These are phyloP conservation scores for Folsomia manolachei DNA, from an alignment of 2,888 invertebrate genomes.

Conservation along the genomic window DNA sequence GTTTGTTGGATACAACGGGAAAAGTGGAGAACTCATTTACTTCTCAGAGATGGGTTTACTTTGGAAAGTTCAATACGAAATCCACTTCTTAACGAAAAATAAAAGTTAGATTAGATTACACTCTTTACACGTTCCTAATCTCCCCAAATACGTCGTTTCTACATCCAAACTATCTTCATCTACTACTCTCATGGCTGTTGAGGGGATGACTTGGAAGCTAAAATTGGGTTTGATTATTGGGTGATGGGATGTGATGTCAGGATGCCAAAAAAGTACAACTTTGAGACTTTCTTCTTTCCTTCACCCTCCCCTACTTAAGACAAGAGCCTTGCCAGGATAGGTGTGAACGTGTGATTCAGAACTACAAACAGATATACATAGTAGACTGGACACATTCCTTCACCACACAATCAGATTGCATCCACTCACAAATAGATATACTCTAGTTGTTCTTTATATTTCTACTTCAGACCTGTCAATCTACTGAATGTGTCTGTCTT, in stretches of 20 bases:
- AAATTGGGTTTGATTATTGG: neutral
- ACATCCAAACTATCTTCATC: neutral
- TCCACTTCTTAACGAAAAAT: constrained; percentile 15
- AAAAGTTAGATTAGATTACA: constrained; percentile 23
- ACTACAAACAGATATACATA: neutral
- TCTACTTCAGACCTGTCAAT: too few relatives aligned
- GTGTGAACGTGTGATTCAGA: neutral
- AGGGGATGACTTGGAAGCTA: neutral
- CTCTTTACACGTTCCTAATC: constrained; percentile 21
- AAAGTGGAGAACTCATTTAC: constrained; percentile 10
- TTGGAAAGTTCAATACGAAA: constrained; percentile 21
- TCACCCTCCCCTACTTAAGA: neutral
- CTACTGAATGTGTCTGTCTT: neutral
- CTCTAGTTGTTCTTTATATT: too few relatives aligned
- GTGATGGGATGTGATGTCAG: neutral
- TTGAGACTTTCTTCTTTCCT: neutral
- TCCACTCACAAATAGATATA: neutral
- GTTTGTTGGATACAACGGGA: too few relatives aligned
- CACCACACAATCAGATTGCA: neutral
- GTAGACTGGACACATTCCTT: neutral
- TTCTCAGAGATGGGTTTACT: constrained; percentile 19
- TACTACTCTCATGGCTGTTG: too few relatives aligned
- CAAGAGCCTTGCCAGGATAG: neutral
- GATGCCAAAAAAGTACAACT: constrained; percentile 14
- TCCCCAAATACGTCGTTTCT: constrained; percentile 17